Conservation (phyloP, 2,888 invertebrate species). For the Drosophila prolongata region DNA sequence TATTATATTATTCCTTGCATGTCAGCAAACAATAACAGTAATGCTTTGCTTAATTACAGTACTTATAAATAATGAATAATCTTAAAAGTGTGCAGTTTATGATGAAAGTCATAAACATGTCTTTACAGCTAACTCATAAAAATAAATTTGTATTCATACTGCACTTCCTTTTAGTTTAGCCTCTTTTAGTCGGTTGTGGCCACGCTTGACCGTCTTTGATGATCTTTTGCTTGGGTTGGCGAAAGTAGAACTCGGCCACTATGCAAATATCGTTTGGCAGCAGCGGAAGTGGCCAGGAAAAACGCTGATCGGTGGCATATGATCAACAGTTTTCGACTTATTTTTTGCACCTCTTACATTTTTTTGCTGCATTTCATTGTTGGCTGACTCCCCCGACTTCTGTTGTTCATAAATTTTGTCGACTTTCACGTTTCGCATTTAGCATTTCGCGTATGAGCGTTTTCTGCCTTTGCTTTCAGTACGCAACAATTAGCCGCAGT, state of each 20-base stretch:
- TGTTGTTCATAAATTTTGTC: slow-evolving; percentile 35
- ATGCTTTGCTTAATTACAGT: too few relatives aligned
- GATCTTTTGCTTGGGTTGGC: slow-evolving; percentile 53
- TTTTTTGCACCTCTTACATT: slow-evolving; percentile 2
- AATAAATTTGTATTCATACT: not conserved
- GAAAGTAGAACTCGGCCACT: slow-evolving; percentile 73
- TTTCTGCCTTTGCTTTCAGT: slow-evolving; percentile 35
- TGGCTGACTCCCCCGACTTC: slow-evolving; percentile 33
- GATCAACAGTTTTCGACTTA: slow-evolving; percentile 36
- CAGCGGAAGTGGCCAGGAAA: slow-evolving; percentile 70
- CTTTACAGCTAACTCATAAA: not conserved
- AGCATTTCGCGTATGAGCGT: slow-evolving; percentile 40
- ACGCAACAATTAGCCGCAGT: slow-evolving; percentile 77
- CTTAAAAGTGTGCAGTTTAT: not conserved
- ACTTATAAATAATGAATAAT: too few relatives aligned
- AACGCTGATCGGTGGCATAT: slow-evolving; percentile 61
- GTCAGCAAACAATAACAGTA: too few relatives aligned
- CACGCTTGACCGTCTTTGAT: slow-evolving; percentile 45
- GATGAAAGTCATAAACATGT: not conserved
- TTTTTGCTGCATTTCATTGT: slow-evolving; percentile 7
- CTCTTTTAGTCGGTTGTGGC: slow-evolving; percentile 1
- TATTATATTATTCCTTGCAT: too few relatives aligned
- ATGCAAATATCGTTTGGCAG: slow-evolving; percentile 56
- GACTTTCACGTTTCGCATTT: slow-evolving; percentile 71
- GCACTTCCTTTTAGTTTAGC: slow-evolving; percentile 11